These are phyloP conservation scores for Salminus brasiliensis DNA, from an alignment of 2,113 vertebrate species.

Conservation along the genomic window DNA sequence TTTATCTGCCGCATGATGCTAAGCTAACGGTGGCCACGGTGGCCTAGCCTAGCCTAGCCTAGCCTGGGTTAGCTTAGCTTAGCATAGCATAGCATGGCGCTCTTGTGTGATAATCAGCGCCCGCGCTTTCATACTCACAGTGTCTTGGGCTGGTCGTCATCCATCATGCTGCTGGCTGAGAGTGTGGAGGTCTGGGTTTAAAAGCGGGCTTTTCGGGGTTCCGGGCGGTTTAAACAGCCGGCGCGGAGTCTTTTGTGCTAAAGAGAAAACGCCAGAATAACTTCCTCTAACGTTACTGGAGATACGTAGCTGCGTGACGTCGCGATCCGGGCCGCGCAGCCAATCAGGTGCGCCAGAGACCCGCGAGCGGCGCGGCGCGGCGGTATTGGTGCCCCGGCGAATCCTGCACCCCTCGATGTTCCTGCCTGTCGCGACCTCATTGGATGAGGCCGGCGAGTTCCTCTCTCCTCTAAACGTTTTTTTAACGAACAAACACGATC, in stretches of 20 bases:
- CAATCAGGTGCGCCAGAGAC: background rate
- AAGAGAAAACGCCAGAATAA: slow-evolving; percentile 51
- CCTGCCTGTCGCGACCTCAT: background rate
- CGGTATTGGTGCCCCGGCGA: background rate
- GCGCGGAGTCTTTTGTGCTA: slow-evolving; percentile 38
- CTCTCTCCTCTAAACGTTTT: background rate
- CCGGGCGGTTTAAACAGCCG: background rate
- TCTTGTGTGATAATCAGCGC: slow-evolving; percentile 20
- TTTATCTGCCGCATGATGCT: background rate
- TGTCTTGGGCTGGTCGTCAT: slow-evolving; percentile 56
- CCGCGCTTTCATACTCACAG: slow-evolving; percentile 46
- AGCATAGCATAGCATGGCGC: slow-evolving; percentile 32
- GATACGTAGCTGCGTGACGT: slow-evolving; percentile 46
- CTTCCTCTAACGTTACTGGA: slow-evolving; percentile 55
- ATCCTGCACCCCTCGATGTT: background rate
- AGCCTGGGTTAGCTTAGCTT: background rate
- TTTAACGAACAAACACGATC: too few species aligned
- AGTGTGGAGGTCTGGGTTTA: background rate
- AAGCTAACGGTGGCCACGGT: background rate
- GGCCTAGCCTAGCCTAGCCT: too few species aligned
- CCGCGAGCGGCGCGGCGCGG: too few species aligned
- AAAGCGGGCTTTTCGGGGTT: background rate
- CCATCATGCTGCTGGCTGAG: slow-evolving; percentile 47
- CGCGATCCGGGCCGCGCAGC: background rate
- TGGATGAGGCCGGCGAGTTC: background rate